phyloP scores from a whole-genome alignment of 2,797 vertebrate genomes.

The Acrocephalus scirpaceus region DNA sequence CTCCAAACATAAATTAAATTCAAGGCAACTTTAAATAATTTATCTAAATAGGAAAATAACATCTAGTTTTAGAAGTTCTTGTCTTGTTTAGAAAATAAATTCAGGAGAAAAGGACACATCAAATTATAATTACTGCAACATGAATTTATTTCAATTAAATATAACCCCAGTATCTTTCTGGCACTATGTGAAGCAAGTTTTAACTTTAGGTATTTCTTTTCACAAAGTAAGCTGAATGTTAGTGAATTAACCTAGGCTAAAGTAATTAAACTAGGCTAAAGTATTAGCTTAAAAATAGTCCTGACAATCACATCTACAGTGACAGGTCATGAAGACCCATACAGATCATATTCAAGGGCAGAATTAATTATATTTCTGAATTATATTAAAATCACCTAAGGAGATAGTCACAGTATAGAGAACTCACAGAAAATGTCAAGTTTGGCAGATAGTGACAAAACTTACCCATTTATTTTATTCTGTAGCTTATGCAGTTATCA shows the following conservation, averaged over 20 bases:
- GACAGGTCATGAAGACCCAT: neutral
- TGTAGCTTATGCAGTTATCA: neutral
- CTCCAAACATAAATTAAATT: neutral
- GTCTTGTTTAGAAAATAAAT: neutral
- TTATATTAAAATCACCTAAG: neutral
- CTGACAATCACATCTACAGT: neutral
- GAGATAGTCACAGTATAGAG: neutral
- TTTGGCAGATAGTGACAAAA: neutral
- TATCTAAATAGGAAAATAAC: neutral
- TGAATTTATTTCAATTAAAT: neutral
- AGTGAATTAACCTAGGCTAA: neutral
- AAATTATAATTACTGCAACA: neutral
- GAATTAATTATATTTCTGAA: neutral
- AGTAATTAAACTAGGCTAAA: neutral
- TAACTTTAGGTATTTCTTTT: neutral
- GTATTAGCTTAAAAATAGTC: neutral
- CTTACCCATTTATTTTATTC: neutral
- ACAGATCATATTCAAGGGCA: neutral
- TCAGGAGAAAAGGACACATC: neutral
- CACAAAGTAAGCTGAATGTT: neutral
- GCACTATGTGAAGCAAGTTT: neutral
- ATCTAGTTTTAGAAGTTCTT: neutral
- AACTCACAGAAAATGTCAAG: neutral
- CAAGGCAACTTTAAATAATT: constrained; percentile 11
- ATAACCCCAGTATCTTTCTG: neutral